These are phyloP conservation scores for Diarsia brunnea DNA, from an alignment of 2,888 invertebrate genomes.

Conservation along the genomic window DNA sequence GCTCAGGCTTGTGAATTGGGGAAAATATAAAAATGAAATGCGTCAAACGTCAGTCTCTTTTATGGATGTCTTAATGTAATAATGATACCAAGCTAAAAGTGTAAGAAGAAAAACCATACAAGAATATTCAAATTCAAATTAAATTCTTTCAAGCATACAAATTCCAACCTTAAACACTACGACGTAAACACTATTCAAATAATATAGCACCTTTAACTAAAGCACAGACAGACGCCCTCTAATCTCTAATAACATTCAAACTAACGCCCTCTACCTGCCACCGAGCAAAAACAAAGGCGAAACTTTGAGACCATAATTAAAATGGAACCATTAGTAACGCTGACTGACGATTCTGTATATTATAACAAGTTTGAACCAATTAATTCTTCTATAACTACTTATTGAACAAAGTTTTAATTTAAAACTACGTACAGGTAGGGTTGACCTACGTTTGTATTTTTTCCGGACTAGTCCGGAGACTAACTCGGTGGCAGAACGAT, in stretches of 20 bases:
- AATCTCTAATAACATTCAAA: conserved; percentile 23
- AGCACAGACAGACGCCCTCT: conserved; percentile 24
- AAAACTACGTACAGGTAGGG: conserved; percentile 56
- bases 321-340: conserved; percentile 42
- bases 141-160: neutral
- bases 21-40: neutral
- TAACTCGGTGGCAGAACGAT: neutral
- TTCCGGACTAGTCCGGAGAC: too few species aligned
- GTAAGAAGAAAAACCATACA: neutral
- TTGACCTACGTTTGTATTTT: neutral
- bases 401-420: conserved; percentile 64
- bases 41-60: too few species aligned
- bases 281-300: conserved; percentile 34
- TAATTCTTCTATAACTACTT: conserved; percentile 64
- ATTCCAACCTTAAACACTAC: neutral
- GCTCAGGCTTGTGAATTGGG: neutral
- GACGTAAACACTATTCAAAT: conserved; percentile 14
- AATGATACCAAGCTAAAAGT: neutral
- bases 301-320: conserved; percentile 49
- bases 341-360: conserved; percentile 46
- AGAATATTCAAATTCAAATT: neutral
- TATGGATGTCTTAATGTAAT: too few species aligned
- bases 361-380: conserved; percentile 58
- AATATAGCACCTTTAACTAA: neutral
- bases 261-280: conserved; percentile 1